Evolutionary conservation across 2,888 invertebrate species (phyloP).

Genomic region (Plebejus anna): DNA sequence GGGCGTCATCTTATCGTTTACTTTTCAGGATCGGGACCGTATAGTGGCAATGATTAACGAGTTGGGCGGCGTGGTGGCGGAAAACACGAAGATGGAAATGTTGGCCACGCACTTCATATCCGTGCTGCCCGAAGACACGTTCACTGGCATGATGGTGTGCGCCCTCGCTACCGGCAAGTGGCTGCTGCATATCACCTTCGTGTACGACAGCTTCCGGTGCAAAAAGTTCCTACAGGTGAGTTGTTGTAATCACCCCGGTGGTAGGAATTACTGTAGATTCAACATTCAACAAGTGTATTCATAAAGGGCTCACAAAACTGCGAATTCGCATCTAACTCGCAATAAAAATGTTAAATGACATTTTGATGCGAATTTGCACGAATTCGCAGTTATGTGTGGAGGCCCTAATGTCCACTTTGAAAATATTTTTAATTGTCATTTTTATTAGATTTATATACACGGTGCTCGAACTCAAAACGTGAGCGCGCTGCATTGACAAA

Average conservation of each 20-base stretch:
- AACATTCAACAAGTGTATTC: no score
- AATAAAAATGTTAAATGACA: no score
- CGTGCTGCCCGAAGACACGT: constrained; percentile 65
- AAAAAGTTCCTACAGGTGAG: constrained; percentile 67
- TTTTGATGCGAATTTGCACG: no score
- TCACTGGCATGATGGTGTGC: constrained; percentile 74
- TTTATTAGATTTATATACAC: no score
- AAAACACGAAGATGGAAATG: constrained; percentile 76
- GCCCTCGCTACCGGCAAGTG: constrained; percentile 72
- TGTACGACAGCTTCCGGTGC: constrained; percentile 71
- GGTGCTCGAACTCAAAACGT: no score
- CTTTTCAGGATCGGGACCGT: constrained; percentile 61
- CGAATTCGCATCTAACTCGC: no score
- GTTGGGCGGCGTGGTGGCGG: constrained; percentile 70
- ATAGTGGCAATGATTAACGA: constrained; percentile 68
- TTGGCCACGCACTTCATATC: constrained; percentile 70
- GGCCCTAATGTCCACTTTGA: no score
- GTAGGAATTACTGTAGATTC: no score
- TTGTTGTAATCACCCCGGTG: neutral
- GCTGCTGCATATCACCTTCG: constrained; percentile 63
- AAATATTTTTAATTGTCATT: no score
- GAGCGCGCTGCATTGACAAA: no score
- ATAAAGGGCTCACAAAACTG: no score
- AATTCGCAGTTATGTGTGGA: no score
- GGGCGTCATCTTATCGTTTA: neutral